phyloP scores from a whole-genome alignment of 2,888 invertebrate species.

The Phyto melanocephala region DNA sequence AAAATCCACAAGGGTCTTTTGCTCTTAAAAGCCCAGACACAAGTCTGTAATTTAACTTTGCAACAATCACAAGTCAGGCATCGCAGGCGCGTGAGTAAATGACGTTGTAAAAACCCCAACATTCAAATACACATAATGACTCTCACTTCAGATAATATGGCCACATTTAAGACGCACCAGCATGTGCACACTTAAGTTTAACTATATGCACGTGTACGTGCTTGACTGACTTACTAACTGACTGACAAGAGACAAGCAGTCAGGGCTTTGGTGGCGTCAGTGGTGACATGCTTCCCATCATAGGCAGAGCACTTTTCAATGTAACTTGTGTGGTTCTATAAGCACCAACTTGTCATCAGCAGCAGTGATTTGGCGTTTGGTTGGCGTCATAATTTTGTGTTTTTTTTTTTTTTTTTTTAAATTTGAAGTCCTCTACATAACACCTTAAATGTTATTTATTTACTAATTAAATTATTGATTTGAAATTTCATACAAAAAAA shows the following conservation, averaged over 20 bases:
- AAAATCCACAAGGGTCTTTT: constrained; percentile 1
- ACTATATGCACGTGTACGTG: constrained; percentile 12
- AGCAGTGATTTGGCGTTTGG: no score
- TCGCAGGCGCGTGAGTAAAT: constrained; percentile 36
- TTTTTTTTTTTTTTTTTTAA: no score
- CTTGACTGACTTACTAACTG: constrained; percentile 17
- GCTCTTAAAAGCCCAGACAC: constrained; percentile 8
- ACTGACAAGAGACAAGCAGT: not conserved
- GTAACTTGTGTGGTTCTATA: not conserved
- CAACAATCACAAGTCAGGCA: constrained; percentile 55
- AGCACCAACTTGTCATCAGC: not conserved
- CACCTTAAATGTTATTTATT: no score
- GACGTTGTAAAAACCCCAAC: not conserved
- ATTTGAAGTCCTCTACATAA: no score
- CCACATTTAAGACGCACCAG: not conserved
- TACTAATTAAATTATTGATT: no score
- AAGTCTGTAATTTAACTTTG: constrained; percentile 37
- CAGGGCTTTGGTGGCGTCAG: constrained; percentile 16
- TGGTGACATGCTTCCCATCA: constrained; percentile 40
- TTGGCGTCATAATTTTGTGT: not conserved
- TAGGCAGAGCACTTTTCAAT: not conserved
- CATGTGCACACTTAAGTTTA: not conserved
- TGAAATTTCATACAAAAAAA: no score
- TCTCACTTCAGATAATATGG: no score
- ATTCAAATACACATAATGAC: no score